Evolutionary conservation across 2,888 invertebrate species (phyloP), one percentile per base, ranked within the genome.

Genomic region (Sinohyriopsis cumingii): DNA sequence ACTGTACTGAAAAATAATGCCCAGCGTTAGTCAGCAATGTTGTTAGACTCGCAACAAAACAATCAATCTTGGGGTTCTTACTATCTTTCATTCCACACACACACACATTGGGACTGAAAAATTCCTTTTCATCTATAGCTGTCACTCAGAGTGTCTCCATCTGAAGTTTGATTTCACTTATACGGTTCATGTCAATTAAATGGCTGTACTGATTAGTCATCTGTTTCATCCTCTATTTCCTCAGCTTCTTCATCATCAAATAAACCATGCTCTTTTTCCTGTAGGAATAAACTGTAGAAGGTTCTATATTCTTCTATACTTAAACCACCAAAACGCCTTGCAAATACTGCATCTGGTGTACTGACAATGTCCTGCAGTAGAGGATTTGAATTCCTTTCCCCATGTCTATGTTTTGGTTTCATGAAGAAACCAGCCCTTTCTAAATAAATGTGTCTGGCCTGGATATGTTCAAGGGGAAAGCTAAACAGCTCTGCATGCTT

Each of bases 291-390:
- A 24, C 67, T 68, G 60, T 77, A 76, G 69, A 84, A 84, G 12
- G 77, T 73, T 62, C 67, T 67, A 63, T 82, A 84, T 65, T 84
- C 84, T 18, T 68, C 24, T 9, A 71, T 57, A 18, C 76, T 64
- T 76, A 84, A 79, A 20, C 72, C 69, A 12, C 82, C 82, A 76
- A 79, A 82, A 60, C 60, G 79, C 61, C 68, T 75, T 9, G 77
- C 77, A 77, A 84, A 84, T 3, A 64, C 71, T 24, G 65, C 73
- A 70, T 83, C 83, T 25, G 73, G 65, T 0, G 78, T 69, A 45
- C 77, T 77, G 22, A 84, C 60, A 12, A 84, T 78, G 15, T 71
- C 67, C 55, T 77, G 67, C 7, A 84, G 69, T 24, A 56, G 69
- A 20, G 83, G 82, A 61, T 84, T 84, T 7, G 66, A 62, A 24